Evolutionary conservation across 1,140 invertebrate species (phyloP).

Genomic region (Pseudomyrmex cubaensis): DNA sequence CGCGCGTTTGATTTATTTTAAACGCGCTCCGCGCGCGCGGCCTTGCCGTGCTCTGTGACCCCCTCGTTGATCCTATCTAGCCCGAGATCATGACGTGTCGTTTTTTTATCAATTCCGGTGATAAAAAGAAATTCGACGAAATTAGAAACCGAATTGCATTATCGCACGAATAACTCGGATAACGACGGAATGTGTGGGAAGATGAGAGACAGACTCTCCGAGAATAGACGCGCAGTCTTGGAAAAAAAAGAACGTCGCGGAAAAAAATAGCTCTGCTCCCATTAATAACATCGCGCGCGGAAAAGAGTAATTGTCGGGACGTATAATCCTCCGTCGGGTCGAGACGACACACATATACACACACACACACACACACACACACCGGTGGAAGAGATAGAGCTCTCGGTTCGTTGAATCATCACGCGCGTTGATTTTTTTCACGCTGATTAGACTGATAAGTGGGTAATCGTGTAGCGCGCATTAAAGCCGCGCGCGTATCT

Average conservation of each 20-base stretch:
- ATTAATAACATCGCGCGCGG: background rate
- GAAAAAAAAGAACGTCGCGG: background rate
- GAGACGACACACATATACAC: background rate
- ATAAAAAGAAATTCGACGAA: background rate
- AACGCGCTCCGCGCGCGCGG: background rate
- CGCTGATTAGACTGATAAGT: background rate
- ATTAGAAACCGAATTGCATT: background rate
- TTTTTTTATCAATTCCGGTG: conserved; percentile 14
- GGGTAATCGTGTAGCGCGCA: background rate
- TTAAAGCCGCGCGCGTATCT: background rate
- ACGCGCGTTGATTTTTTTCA: conserved; percentile 3
- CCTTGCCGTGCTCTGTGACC: background rate
- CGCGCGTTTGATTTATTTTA: conserved; percentile 44
- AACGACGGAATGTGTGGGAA: background rate
- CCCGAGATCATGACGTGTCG: background rate
- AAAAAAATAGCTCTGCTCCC: background rate
- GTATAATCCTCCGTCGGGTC: background rate
- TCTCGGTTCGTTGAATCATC: background rate
- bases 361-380: too few species aligned
- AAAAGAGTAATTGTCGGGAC: background rate
- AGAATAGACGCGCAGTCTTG: background rate
- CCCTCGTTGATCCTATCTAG: background rate
- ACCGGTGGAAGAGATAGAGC: background rate
- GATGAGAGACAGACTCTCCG: too few species aligned
- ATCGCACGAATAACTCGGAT: background rate